Evolutionary conservation across 2,797 vertebrate species (phyloP).

Genomic region (Pseudotriccus pelzelni): DNA sequence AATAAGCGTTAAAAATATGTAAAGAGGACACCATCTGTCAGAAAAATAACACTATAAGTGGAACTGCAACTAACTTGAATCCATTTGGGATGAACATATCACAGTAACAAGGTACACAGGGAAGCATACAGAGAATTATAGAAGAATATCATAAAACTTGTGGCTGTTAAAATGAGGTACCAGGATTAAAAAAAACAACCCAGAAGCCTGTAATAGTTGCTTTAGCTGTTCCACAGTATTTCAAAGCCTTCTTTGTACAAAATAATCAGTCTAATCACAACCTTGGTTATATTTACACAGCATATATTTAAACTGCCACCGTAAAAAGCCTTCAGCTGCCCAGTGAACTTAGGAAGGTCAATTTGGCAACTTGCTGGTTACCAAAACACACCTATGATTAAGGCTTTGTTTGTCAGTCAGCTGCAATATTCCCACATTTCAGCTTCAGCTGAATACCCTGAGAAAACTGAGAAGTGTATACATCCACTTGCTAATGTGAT

Average conservation of each 20-base stretch:
- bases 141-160: not conserved
- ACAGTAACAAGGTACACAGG: not conserved
- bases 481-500: not conserved
- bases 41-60: not conserved
- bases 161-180: not conserved
- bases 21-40: not conserved
- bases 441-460: not conserved
- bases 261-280: not conserved
- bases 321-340: not conserved
- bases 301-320: not conserved
- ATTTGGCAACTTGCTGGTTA: not conserved
- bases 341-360: not conserved
- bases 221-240: not conserved
- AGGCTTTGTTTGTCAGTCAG: not conserved
- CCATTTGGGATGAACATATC: not conserved
- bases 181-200: not conserved
- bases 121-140: not conserved
- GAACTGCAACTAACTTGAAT: not conserved
- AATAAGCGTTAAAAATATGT: not conserved
- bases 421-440: not conserved
- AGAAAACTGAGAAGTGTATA: not conserved
- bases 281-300: not conserved
- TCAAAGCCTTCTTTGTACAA: not conserved
- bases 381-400: not conserved
- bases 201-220: not conserved